These are phyloP conservation scores for Myrmophylax atrothorax DNA, from an alignment of 2,113 vertebrate genomes.

Conservation along the genomic window DNA sequence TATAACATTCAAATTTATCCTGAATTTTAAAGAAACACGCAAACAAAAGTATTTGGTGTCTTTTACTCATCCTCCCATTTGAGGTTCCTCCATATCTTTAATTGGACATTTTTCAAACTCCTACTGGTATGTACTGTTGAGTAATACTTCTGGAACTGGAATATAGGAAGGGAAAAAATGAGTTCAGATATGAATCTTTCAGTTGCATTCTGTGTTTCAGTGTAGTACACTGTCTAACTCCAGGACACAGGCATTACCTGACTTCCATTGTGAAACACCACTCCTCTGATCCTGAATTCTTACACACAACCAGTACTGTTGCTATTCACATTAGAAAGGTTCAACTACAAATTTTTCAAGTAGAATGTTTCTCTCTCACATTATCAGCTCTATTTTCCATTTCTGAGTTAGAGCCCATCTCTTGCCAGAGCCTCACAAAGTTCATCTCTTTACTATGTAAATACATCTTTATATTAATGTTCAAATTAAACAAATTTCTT, in stretches of 20 bases:
- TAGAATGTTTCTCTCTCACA: neutral
- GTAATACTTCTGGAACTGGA: neutral
- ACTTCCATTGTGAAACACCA: neutral
- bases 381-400: neutral
- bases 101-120: neutral
- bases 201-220: neutral
- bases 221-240: neutral
- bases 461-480: neutral
- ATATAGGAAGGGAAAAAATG: neutral
- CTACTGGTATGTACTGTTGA: neutral
- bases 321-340: neutral
- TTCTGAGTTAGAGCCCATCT: neutral
- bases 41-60: neutral
- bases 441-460: neutral
- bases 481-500: neutral
- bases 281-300: neutral
- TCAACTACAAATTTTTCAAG: neutral
- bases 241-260: fast-evolving
- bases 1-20: neutral
- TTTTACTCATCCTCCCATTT: neutral
- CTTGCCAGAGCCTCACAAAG: neutral
- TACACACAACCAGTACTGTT: neutral
- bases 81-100: neutral
- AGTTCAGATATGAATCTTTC: neutral
- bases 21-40: neutral